phyloP scores from a whole-genome alignment of 2,888 invertebrate species.

The Herminia tarsipennalis region DNA sequence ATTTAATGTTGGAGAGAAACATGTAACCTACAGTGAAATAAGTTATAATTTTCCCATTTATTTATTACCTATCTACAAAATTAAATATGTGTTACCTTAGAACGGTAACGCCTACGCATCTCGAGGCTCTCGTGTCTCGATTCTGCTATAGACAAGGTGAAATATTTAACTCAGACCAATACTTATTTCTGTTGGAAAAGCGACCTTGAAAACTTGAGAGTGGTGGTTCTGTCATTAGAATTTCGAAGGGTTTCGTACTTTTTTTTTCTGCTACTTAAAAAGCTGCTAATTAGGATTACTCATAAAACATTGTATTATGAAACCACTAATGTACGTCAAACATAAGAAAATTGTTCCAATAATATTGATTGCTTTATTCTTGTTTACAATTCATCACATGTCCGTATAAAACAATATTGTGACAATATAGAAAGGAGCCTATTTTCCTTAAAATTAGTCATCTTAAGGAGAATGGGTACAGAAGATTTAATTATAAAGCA shows the following conservation, averaged over 20 bases:
- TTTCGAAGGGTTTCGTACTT: background rate
- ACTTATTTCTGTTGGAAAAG: constrained; percentile 46
- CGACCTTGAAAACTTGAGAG: constrained; percentile 42
- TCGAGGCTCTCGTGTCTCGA: constrained; percentile 42
- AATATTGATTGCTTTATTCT: background rate
- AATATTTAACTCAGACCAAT: constrained; percentile 55
- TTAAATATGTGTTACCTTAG: constrained; percentile 52
- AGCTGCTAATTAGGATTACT: too few species aligned
- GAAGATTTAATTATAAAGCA: background rate
- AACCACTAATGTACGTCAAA: too few species aligned
- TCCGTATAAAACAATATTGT: too few species aligned
- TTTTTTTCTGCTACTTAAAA: background rate
- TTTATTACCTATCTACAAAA: constrained; percentile 48
- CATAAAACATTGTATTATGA: too few species aligned
- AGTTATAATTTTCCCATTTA: constrained; percentile 19
- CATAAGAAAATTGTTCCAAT: background rate
- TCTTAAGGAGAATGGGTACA: background rate
- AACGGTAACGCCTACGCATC: constrained; percentile 66
- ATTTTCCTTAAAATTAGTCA: too few species aligned
- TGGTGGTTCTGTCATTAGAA: constrained; percentile 6
- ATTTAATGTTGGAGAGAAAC: too few species aligned
- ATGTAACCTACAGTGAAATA: too few species aligned
- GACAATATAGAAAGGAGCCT: too few species aligned
- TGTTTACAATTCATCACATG: background rate
- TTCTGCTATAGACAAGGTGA: constrained; percentile 32